A percentile compares a stretch with the other conserved stretches of the same genome.
phyloP scores from a whole-genome alignment of 1,140 invertebrate genomes.

The Cataglyphis hispanica region DNA sequence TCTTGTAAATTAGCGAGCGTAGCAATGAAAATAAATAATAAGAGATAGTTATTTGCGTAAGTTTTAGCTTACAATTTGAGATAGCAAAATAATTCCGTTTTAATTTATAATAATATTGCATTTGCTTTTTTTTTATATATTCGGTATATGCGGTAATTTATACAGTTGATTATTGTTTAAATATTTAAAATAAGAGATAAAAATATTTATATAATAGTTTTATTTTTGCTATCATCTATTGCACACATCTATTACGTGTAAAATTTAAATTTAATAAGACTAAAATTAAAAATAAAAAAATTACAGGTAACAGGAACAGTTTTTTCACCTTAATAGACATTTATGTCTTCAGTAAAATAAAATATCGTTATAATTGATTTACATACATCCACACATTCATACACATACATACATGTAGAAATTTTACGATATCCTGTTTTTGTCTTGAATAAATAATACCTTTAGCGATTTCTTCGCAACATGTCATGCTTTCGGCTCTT shows the following conservation, averaged over 20 bases:
- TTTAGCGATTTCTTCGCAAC: background rate
- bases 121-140: background rate
- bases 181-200: conserved; percentile 12
- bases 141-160: background rate
- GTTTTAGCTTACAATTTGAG: conserved; percentile 28
- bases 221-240: background rate
- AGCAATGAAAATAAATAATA: conserved; percentile 37
- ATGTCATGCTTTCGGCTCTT: conserved; percentile 8
- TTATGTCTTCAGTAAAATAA: background rate
- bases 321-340: background rate
- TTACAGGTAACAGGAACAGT: background rate
- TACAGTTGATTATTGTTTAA: conserved; percentile 1
- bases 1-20: conserved; percentile 24
- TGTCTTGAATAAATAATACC: conserved; percentile 18
- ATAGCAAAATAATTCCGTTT: conserved; percentile 27
- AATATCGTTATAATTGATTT: background rate
- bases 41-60: conserved; percentile 19
- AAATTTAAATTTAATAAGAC: background rate
- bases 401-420: background rate
- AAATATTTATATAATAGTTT: background rate
- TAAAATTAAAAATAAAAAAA: background rate
- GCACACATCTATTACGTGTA: background rate
- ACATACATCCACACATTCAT: background rate
- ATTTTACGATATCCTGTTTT: background rate
- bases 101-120: background rate